phyloP scores from a whole-genome alignment of 1,140 invertebrate genomes.

The Pseudobourletiella spinata region DNA sequence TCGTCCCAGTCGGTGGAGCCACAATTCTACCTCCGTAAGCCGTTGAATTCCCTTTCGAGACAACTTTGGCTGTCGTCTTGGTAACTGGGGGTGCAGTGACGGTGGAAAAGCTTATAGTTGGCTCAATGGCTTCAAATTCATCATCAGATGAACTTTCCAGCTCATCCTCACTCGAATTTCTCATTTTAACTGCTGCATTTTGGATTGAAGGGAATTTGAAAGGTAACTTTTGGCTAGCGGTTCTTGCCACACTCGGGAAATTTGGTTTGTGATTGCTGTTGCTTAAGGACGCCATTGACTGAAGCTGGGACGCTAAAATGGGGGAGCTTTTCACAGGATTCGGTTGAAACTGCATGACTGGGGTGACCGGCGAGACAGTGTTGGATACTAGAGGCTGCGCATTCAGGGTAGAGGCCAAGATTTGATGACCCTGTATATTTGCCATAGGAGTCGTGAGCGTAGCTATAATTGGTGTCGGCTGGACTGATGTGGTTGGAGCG shows the following conservation, averaged over 20 bases:
- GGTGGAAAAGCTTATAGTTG: conserved; percentile 26
- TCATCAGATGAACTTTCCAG: conserved; percentile 29
- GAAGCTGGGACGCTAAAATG: conserved; percentile 33
- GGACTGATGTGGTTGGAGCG: too few relatives aligned
- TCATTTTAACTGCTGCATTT: conserved; percentile 1
- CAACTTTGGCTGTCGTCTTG: too few relatives aligned
- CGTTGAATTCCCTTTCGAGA: too few relatives aligned
- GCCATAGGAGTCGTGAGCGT: background rate
- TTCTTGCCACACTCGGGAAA: background rate
- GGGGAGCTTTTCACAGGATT: conserved; percentile 30
- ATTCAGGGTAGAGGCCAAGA: background rate
- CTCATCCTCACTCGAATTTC: conserved; percentile 21
- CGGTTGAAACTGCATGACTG: background rate
- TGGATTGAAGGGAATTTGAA: conserved; percentile 16
- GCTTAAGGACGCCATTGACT: conserved; percentile 9
- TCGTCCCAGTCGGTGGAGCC: too few relatives aligned
- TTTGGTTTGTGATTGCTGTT: conserved; percentile 11
- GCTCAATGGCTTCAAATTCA: conserved; percentile 34
- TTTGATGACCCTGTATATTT: background rate
- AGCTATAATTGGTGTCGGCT: too few relatives aligned
- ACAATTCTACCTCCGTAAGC: too few relatives aligned
- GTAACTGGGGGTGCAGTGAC: too few relatives aligned
- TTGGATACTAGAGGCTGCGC: background rate
- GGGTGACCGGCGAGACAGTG: background rate
- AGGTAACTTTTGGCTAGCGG: background rate